These are phyloP conservation scores for Clangula hyemalis DNA, from an alignment of 2,797 vertebrate species.

Conservation along the genomic window DNA sequence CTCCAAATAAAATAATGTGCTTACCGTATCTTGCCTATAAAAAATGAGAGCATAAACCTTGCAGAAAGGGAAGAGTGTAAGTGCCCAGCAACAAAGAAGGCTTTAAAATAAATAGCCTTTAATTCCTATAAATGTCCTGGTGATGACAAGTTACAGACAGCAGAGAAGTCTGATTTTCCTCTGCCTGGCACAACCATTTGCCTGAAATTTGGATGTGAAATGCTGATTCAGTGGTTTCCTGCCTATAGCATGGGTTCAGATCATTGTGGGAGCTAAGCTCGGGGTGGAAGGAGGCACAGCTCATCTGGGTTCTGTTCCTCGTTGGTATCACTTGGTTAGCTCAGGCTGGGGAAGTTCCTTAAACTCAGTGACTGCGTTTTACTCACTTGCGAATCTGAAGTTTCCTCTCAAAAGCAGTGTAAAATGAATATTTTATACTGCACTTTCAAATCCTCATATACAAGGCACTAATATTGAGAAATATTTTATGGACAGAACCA, in stretches of 20 bases:
- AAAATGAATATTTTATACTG: neutral
- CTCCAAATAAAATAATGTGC: neutral
- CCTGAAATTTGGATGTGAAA: neutral
- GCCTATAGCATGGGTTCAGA: neutral
- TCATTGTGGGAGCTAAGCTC: neutral
- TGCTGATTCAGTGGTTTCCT: neutral
- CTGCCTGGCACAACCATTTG: neutral
- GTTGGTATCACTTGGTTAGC: neutral
- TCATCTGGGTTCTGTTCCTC: neutral
- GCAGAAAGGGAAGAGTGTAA: neutral
- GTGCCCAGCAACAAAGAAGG: neutral
- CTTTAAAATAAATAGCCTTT: neutral
- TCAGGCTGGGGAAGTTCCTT: neutral
- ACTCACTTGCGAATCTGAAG: neutral
- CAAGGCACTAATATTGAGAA: neutral
- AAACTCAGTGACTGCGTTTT: neutral
- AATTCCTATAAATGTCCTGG: neutral
- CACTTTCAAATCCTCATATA: slow-evolving; percentile 32
- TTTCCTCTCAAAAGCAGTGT: neutral
- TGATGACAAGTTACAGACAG: neutral
- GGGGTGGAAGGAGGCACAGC: neutral
- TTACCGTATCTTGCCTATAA: neutral
- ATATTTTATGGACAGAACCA: neutral
- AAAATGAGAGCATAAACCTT: neutral
- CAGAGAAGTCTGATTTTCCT: neutral